These are phyloP conservation scores for Lycaena phlaeas DNA, from an alignment of 2,888 invertebrate genomes.

Conservation along the genomic window DNA sequence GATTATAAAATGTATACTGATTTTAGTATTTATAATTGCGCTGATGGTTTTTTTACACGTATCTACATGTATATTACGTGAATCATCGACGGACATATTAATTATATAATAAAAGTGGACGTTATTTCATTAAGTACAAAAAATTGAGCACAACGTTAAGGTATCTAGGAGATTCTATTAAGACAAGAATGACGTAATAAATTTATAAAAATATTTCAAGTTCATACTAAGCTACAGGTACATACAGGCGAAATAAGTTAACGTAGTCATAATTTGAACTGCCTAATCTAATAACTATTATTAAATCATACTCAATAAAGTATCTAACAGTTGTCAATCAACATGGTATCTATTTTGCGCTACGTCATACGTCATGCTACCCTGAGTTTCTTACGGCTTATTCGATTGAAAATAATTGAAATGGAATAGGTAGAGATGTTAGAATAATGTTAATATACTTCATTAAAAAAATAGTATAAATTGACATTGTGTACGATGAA, in stretches of 20 bases:
- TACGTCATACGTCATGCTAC: no score
- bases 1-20: no score
- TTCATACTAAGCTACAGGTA: no score
- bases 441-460: slow-evolving; percentile 16
- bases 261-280: no score
- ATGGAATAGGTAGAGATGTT: slow-evolving; percentile 26
- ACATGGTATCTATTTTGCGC: no score
- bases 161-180: not conserved
- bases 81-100: slow-evolving; percentile 2
- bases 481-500: slow-evolving; percentile 51
- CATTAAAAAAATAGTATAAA: slow-evolving; percentile 37
- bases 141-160: slow-evolving; percentile 4
- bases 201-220: no score
- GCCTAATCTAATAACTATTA: no score
- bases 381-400: slow-evolving; percentile 49
- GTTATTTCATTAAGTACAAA: slow-evolving; percentile 4
- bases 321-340: no score
- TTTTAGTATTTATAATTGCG: no score
- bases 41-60: not conserved
- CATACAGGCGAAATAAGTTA: no score
- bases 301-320: no score
- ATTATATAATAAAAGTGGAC: slow-evolving; percentile 3
- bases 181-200: not conserved
- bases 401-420: slow-evolving; percentile 19
- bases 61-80: not conserved